phyloP scores from a whole-genome alignment of 2,113 vertebrate species.

The Heliornis fulica region DNA sequence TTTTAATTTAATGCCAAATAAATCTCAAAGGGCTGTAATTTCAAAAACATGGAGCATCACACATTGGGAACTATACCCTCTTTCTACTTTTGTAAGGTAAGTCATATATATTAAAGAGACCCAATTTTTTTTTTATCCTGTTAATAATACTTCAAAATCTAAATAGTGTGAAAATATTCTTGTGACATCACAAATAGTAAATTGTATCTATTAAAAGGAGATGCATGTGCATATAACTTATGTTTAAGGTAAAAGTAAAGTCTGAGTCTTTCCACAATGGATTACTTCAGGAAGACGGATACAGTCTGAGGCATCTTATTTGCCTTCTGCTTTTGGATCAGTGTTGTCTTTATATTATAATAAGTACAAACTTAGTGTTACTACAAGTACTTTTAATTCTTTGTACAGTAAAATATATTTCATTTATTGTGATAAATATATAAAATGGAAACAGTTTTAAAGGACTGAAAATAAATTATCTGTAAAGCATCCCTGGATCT shows the following conservation, averaged over 20 bases:
- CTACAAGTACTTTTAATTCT: not conserved
- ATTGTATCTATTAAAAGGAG: not conserved
- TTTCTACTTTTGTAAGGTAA: conserved; percentile 17
- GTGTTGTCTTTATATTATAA: not conserved
- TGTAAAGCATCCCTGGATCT: not conserved
- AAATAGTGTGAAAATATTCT: not conserved
- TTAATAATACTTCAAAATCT: not conserved
- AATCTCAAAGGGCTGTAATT: conserved; percentile 37
- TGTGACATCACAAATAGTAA: not conserved
- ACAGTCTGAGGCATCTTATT: not conserved
- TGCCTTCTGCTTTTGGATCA: not conserved
- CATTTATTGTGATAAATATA: not conserved
- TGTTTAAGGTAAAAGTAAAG: not conserved
- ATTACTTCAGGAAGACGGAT: not conserved
- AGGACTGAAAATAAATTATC: not conserved
- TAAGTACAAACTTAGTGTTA: not conserved
- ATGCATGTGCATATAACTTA: not conserved
- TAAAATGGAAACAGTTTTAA: not conserved
- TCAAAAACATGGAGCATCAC: conserved; percentile 37
- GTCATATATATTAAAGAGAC: not conserved
- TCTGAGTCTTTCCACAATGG: not conserved
- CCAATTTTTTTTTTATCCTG: not conserved
- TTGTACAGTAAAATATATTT: not conserved
- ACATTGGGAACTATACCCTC: not conserved
- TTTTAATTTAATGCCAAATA: conserved; percentile 64